Base-by-base conservation (phyloP, 1,140 invertebrate species). In the Thalassaphorura encarpata region DNA sequence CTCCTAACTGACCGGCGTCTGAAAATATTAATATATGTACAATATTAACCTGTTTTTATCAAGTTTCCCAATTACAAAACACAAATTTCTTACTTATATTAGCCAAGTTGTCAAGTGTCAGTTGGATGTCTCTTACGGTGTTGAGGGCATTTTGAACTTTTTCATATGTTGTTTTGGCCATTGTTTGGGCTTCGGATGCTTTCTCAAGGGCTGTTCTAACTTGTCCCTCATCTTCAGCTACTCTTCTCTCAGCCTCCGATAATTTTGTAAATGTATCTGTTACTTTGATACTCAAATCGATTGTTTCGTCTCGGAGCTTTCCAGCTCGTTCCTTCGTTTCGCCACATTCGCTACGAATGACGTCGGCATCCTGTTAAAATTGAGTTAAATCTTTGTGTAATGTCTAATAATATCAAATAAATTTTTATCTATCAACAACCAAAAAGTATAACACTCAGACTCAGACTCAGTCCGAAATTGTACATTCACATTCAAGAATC, bases 131-230 rank as follows among this genome's bases (percentile, higher is more conserved):
- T 45, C 84, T 77, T 2, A 96, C 78, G 48, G 88, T 83, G 8
- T 78, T 74, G 21, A 91, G 70, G 8, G 90, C 85, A 67, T 87
- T 84, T 11, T 81, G 73, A 0, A 95, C 88, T 74, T 87, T 84
- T 55, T 83, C 80, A 33, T 82, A 80, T 0, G 88, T 87, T 62
- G 85, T 79, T 42, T 77, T 72, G 0, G 89, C 85, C 56, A 84
- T 83, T 18, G 79, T 85, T 69, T 89, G 89, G 1, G 90, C 89
- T 75, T 89, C 80, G 31, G 87, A 87, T 16, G 94, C 90, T 79
- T 89, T 77, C 61, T 78, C 75, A 62, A 82, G 75, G 2, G 81
- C 81, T 77, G 68, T 78, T 82, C 66, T 86, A 83, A 70, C 87
- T 1, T 84, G 70, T 50, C 80, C 77, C 52, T 81, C 79, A 64